Conservation (phyloP, 2,113 vertebrate genomes). For the Sinocyclocheilus maitianheensis region DNA sequence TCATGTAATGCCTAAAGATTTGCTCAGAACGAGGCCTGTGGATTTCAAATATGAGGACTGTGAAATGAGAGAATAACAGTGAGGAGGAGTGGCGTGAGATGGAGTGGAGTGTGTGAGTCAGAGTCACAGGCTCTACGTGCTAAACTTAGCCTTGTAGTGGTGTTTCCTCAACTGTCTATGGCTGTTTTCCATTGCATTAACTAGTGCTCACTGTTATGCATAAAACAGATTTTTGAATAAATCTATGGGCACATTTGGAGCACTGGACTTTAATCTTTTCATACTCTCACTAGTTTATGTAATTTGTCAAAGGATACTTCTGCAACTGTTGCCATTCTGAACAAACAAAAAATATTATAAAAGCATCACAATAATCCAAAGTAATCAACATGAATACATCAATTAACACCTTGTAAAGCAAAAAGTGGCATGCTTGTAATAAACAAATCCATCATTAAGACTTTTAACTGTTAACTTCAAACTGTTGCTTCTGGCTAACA, state of each 20-base stretch:
- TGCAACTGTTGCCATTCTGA: background rate
- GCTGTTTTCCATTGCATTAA: slow-evolving; percentile 6
- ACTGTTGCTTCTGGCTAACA: background rate
- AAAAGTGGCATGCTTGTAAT: background rate
- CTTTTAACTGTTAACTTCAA: background rate
- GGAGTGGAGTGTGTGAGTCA: slow-evolving; percentile 29
- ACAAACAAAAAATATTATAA: background rate
- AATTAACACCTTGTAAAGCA: background rate
- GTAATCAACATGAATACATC: background rate
- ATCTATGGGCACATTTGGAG: background rate
- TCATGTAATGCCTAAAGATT: slow-evolving; percentile 5
- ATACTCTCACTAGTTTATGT: background rate
- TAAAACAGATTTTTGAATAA: background rate
- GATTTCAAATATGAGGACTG: slow-evolving; percentile 9
- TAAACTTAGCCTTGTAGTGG: slow-evolving; percentile 18
- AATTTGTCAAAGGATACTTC: background rate
- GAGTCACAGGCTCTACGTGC: background rate
- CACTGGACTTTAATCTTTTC: background rate
- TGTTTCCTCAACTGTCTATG: slow-evolving; percentile 1
- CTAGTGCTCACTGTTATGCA: background rate
- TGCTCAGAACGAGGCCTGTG: background rate
- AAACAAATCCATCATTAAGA: background rate
- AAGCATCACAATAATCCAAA: background rate
- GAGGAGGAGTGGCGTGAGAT: background rate
- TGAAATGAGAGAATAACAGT: background rate